Percentiles rank a stretch among this genome's conserved stretches.
Evolutionary conservation across 2,113 vertebrate species (phyloP).

Genomic region (Rhabdomys dilectus): DNA sequence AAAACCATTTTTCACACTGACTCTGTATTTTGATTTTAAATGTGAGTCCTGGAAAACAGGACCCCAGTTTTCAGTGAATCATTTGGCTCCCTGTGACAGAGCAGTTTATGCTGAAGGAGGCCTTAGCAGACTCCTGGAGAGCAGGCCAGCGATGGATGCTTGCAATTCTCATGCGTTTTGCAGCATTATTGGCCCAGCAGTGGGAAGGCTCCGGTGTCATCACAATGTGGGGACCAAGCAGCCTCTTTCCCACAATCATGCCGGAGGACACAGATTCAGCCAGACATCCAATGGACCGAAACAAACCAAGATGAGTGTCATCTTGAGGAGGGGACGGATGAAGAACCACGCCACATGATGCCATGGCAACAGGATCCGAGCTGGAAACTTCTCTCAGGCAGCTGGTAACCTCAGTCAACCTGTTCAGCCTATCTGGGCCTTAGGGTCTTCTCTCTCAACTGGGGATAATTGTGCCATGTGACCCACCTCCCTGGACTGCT

Average conservation of each 20-base stretch:
- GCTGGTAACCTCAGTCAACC: background rate
- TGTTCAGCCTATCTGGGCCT: slow-evolving; percentile 42
- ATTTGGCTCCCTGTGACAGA: background rate
- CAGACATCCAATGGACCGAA: background rate
- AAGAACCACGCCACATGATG: background rate
- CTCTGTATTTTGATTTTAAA: slow-evolving; percentile 65
- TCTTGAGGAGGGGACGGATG: background rate
- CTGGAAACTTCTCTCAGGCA: background rate
- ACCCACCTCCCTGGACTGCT: background rate
- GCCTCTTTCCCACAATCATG: background rate
- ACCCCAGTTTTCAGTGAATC: background rate
- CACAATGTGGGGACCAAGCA: background rate
- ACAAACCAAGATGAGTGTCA: background rate
- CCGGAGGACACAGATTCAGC: background rate
- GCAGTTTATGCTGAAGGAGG: background rate
- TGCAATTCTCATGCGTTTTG: accelerated
- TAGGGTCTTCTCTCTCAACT: background rate
- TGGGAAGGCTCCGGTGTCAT: background rate
- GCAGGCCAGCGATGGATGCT: accelerated
- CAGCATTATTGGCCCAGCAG: background rate
- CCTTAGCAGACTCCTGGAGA: background rate
- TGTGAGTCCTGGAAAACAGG: background rate
- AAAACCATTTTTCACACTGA: slow-evolving; percentile 75
- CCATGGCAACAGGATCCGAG: background rate
- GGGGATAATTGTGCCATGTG: background rate